Conservation (phyloP, 2,888 invertebrate genomes). For the Teleiodes luculella region DNA sequence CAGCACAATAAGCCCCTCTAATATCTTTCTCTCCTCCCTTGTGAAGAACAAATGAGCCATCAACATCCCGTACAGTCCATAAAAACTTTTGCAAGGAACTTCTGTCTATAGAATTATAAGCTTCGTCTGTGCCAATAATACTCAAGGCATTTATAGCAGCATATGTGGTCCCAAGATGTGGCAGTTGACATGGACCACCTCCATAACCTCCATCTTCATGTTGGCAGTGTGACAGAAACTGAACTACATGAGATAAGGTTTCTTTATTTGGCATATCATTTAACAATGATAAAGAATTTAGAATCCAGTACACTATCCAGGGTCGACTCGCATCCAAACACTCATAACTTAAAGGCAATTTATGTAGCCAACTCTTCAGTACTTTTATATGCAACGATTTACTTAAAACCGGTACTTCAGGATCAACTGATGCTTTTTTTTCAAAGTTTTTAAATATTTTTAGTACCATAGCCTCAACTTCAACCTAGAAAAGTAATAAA, state of each 20-base stretch:
- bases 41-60: slow-evolving; percentile 96
- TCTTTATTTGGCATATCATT: slow-evolving; percentile 69
- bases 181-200: slow-evolving; percentile 94
- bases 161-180: slow-evolving; percentile 98
- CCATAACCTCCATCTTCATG: slow-evolving; percentile 91
- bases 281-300: slow-evolving; percentile 90
- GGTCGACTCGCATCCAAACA: slow-evolving; percentile 96
- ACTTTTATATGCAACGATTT: slow-evolving; percentile 81
- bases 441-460: slow-evolving; percentile 64
- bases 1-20: slow-evolving; percentile 97
- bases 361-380: slow-evolving; percentile 82
- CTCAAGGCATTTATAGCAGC: slow-evolving; percentile 96
- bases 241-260: slow-evolving; percentile 55
- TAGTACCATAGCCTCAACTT: slow-evolving; percentile 58
- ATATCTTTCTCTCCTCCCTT: slow-evolving; percentile 95
- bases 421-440: slow-evolving; percentile 62
- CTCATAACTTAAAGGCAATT: slow-evolving; percentile 85
- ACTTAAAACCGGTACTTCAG: slow-evolving; percentile 79
- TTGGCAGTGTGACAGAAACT: slow-evolving; percentile 81
- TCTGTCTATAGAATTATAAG: slow-evolving; percentile 92
- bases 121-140: slow-evolving; percentile 92
- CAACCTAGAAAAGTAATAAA: slow-evolving; percentile 43
- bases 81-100: slow-evolving; percentile 87
- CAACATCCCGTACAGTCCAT: slow-evolving; percentile 84
- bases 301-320: slow-evolving; percentile 98